Percentiles rank a stretch among this genome's conserved stretches.
These are phyloP conservation scores for Auanema sp. DNA, from an alignment of 2,888 invertebrate genomes.

Conservation along the genomic window DNA sequence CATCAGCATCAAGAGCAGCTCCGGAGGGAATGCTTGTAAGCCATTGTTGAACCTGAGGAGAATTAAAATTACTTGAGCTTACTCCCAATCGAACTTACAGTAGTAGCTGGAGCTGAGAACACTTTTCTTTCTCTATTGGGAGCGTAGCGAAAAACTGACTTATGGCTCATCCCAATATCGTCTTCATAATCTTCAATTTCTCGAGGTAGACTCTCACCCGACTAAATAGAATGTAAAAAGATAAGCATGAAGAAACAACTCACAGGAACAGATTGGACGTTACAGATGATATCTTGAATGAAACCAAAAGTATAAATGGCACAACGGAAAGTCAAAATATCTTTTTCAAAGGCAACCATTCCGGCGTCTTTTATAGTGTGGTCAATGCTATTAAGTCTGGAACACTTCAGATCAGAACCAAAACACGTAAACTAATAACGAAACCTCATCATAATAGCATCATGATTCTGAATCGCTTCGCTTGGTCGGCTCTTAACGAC, in stretches of 20 bases:
- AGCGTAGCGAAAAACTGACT: constrained; percentile 23
- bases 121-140: background rate
- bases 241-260: no score
- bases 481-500: background rate
- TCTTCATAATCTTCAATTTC: constrained; percentile 44
- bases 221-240: constrained; percentile 9
- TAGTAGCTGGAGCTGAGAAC: background rate
- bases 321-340: constrained; percentile 31
- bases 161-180: constrained; percentile 27
- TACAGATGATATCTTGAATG: constrained; percentile 11
- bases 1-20: constrained; percentile 1
- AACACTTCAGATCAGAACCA: no score
- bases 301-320: constrained; percentile 29
- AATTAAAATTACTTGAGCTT: background rate
- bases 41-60: constrained; percentile 4
- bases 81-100: background rate
- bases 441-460: background rate
- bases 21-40: background rate
- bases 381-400: constrained; percentile 28
- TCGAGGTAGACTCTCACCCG: constrained; percentile 34
- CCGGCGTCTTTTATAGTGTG: constrained; percentile 32
- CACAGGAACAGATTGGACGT: no score
- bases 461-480: background rate
- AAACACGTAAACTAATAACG: constrained; percentile 15
- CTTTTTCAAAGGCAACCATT: constrained; percentile 35